Evolutionary conservation across 2,888 invertebrate genomes (phyloP).

Genomic region (Dasysyrphus albostriatus): DNA sequence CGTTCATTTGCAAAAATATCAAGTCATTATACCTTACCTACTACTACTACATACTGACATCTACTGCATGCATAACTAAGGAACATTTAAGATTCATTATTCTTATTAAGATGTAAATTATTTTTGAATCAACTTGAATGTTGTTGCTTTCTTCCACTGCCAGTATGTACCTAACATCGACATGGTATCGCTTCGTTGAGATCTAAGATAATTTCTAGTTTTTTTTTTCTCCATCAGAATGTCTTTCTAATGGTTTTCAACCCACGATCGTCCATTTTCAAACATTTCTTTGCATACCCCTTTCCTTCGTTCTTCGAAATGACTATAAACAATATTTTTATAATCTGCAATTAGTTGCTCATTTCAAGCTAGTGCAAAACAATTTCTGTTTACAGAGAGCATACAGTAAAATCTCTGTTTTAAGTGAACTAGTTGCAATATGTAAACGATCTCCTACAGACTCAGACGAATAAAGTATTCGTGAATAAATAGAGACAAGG

Average conservation of each 20-base stretch:
- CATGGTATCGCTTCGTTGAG: background rate
- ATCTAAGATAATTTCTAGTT: slow-evolving; percentile 3
- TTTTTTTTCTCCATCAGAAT: background rate
- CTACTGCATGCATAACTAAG: background rate
- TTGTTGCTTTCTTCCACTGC: background rate
- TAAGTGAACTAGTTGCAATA: background rate
- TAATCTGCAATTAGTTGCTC: slow-evolving; percentile 54
- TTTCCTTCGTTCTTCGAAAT: background rate
- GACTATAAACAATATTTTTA: slow-evolving; percentile 38
- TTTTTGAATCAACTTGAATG: slow-evolving; percentile 10
- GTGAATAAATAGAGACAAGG: too few relatives aligned
- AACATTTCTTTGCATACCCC: slow-evolving; percentile 5
- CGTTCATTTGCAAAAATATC: background rate
- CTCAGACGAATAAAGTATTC: too few relatives aligned
- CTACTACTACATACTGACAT: background rate
- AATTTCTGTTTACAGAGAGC: slow-evolving; percentile 11
- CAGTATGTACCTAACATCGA: background rate
- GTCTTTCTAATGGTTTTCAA: slow-evolving; percentile 11
- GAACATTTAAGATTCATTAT: slow-evolving; percentile 19
- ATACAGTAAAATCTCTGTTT: background rate
- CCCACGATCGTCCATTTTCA: slow-evolving; percentile 28
- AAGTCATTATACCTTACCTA: background rate
- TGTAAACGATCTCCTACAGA: too few relatives aligned
- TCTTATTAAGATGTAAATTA: slow-evolving; percentile 19
- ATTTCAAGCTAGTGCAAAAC: slow-evolving; percentile 63